These are phyloP conservation scores for Oikopleura dioica DNA, from an alignment of 23 tunicate species.

Conservation along the genomic window DNA sequence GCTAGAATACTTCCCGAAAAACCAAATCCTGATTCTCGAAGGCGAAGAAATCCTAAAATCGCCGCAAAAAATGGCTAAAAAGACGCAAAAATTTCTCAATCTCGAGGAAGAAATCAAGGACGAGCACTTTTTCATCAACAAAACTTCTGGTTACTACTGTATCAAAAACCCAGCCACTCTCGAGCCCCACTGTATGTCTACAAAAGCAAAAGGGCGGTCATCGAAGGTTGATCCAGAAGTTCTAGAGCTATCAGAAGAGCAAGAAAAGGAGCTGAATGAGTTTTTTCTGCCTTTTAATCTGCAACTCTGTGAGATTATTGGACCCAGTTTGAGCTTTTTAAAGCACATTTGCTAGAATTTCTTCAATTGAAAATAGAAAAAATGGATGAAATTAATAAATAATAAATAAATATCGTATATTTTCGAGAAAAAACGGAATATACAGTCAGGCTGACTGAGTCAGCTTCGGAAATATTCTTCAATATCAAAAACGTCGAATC, in stretches of 20 bases:
- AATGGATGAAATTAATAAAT: too few relatives aligned
- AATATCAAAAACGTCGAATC: too few relatives aligned
- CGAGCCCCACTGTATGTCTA: too few relatives aligned
- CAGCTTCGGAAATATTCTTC: too few relatives aligned
- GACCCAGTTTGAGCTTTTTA: background rate
- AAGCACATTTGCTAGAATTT: background rate
- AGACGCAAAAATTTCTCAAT: background rate
- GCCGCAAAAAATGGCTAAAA: background rate
- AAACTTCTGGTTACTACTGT: background rate
- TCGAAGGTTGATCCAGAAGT: too few relatives aligned
- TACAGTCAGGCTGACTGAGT: too few relatives aligned
- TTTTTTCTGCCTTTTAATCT: background rate
- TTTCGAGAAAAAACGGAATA: too few relatives aligned
- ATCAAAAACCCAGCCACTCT: too few relatives aligned
- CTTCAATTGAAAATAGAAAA: too few relatives aligned
- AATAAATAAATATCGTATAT: too few relatives aligned
- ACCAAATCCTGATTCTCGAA: background rate
- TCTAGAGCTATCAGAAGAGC: too few relatives aligned
- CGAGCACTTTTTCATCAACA: background rate
- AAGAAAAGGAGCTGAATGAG: background rate
- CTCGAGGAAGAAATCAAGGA: background rate
- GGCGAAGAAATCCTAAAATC: background rate
- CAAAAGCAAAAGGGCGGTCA: too few relatives aligned
- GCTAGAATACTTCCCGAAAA: background rate
- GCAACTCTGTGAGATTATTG: constrained; percentile 6